phyloP scores from a whole-genome alignment of 2,888 invertebrate species.

The Merodon equestris region DNA sequence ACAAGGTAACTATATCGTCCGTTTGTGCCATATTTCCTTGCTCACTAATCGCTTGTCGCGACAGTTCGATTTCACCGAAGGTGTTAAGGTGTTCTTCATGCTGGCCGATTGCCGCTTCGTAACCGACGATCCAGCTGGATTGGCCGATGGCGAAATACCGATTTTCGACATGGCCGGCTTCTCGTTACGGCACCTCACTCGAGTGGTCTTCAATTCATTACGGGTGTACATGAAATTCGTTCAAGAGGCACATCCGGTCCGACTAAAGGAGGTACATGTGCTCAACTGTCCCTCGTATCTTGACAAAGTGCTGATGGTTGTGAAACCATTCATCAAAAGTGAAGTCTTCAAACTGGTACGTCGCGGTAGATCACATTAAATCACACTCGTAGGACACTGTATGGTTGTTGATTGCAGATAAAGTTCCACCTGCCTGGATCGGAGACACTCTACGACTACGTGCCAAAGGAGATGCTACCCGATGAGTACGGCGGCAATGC shows the following conservation, averaged over 20 bases:
- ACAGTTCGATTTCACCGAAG: conserved; percentile 83
- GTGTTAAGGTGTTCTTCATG: conserved; percentile 86
- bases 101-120: conserved; percentile 84
- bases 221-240: conserved; percentile 86
- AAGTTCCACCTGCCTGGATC: conserved; percentile 86
- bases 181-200: conserved; percentile 83
- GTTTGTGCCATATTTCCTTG: no score
- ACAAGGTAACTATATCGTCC: conserved; percentile 75
- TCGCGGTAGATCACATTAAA: conserved; percentile 68
- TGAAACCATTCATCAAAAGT: conserved; percentile 84
- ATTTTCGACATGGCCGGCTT: conserved; percentile 86
- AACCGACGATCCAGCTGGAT: conserved; percentile 79
- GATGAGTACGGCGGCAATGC: conserved; percentile 85
- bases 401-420: conserved; percentile 78
- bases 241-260: conserved; percentile 86
- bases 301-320: conserved; percentile 82
- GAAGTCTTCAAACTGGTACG: conserved; percentile 84
- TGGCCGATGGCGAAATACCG: conserved; percentile 85
- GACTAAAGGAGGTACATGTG: conserved; percentile 83
- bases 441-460: conserved; percentile 82
- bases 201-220: conserved; percentile 82
- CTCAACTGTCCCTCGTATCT: conserved; percentile 84
- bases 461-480: conserved; percentile 84
- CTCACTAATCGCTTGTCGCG: no score
- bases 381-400: no score